A percentile compares a stretch with the other conserved stretches of the same genome.
Conservation (phyloP, 2,113 vertebrate species). For the Thalassarche chlororhynchos region DNA sequence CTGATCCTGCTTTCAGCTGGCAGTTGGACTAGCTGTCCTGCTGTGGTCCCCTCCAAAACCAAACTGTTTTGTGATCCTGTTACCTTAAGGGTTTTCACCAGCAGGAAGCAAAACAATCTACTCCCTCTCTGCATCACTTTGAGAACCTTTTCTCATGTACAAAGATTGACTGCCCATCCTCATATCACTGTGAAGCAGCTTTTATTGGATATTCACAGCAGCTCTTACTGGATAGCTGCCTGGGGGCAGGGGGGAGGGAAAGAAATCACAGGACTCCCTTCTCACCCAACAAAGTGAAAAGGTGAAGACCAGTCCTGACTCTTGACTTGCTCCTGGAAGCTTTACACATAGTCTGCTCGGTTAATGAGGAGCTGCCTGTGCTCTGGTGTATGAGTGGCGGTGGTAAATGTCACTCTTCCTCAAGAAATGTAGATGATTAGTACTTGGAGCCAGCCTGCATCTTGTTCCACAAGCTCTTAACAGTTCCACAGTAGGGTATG, state of each 20-base stretch:
- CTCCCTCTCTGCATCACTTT: rapidly evolving
- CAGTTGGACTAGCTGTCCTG: neutral
- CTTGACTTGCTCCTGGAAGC: neutral
- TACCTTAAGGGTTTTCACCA: neutral
- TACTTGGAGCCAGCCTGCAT: neutral
- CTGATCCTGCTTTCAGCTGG: neutral
- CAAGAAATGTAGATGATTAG: neutral
- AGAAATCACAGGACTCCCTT: neutral
- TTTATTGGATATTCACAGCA: neutral
- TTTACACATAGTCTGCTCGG: neutral
- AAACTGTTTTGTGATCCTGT: neutral
- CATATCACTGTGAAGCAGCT: neutral
- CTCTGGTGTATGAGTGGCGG: neutral
- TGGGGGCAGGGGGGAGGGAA: neutral
- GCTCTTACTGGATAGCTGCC: neutral
- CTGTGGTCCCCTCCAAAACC: neutral
- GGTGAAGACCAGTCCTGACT: neutral
- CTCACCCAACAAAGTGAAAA: neutral
- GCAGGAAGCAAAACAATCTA: neutral
- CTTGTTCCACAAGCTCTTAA: neutral
- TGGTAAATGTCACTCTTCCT: neutral
- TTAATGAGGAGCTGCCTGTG: neutral
- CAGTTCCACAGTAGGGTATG: neutral
- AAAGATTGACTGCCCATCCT: neutral
- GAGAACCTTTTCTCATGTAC: neutral